These are phyloP conservation scores for Coryphaenoides rupestris DNA, from an alignment of 2,113 vertebrate species.

Conservation along the genomic window DNA sequence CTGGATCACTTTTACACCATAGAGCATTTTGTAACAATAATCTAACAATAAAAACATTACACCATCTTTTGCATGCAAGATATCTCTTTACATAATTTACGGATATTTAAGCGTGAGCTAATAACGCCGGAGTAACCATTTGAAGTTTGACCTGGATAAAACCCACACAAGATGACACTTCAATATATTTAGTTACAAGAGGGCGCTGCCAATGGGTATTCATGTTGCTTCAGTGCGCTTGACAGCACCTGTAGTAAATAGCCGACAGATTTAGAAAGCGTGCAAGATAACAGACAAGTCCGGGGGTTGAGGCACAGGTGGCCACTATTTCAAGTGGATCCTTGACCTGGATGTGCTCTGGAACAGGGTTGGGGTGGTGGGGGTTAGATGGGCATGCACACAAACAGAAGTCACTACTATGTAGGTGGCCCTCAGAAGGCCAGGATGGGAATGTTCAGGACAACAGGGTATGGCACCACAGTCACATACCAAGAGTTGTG, in stretches of 20 bases:
- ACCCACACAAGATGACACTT: no score
- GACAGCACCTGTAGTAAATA: conserved; percentile 37
- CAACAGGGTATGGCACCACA: conserved; percentile 22
- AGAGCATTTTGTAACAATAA: no score
- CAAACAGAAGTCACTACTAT: conserved; percentile 47
- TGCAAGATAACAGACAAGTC: conserved; percentile 53
- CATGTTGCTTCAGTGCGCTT: no score
- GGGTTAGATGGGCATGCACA: conserved; percentile 32
- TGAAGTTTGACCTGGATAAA: no score
- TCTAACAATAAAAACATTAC: no score
- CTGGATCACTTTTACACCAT: no score
- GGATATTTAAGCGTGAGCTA: no score
- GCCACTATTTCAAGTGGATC: conserved; percentile 65
- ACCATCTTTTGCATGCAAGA: no score
- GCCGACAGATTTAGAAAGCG: conserved; percentile 56
- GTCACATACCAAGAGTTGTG: conserved; percentile 23
- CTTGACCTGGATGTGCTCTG: conserved; percentile 56
- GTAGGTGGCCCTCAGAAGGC: conserved; percentile 49
- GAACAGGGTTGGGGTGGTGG: conserved; percentile 6
- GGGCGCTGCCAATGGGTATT: no score
- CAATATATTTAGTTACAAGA: no score
- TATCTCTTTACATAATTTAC: no score
- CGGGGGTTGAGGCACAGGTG: conserved; percentile 61
- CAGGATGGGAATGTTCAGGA: conserved; percentile 31
- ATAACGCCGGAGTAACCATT: no score